Percentiles rank a stretch among this genome's conserved stretches.
Evolutionary conservation across 2,888 invertebrate genomes (phyloP).

Genomic region (Pilophorus perplexus): DNA sequence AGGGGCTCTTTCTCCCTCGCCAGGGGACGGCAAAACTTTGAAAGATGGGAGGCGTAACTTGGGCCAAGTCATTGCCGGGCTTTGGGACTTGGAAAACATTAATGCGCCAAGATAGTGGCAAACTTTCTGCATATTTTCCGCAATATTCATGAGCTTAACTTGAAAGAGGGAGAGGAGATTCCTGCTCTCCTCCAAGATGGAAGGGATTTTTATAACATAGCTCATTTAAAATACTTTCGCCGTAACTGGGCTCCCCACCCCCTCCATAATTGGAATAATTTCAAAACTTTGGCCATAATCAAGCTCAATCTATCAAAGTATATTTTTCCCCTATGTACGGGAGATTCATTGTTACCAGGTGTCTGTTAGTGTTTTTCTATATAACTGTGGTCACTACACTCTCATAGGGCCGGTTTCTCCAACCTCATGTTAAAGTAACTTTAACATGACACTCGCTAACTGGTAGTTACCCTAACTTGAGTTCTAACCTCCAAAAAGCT

Average conservation of each 20-base stretch:
- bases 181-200: neutral
- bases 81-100: constrained; percentile 20
- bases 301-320: neutral
- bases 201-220: constrained; percentile 21
- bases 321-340: too few species aligned
- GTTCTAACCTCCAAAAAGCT: too few species aligned
- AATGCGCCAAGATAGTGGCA: constrained; percentile 29
- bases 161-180: neutral
- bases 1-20: too few species aligned
- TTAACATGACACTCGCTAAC: too few species aligned
- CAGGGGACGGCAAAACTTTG: neutral
- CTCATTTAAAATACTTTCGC: constrained; percentile 20
- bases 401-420: too few species aligned
- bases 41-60: constrained; percentile 11
- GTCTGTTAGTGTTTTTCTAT: too few species aligned
- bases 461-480: too few species aligned
- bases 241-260: neutral
- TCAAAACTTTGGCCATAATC: constrained; percentile 26
- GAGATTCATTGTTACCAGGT: too few species aligned
- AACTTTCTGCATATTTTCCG: constrained; percentile 35
- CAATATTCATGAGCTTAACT: constrained; percentile 32
- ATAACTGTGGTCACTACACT: too few species aligned
- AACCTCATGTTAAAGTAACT: too few species aligned
- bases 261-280: constrained; percentile 30
- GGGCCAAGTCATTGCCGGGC: constrained; percentile 22